These are phyloP conservation scores for Rhyacophila brunnea DNA, from an alignment of 1,140 invertebrate genomes.

Conservation along the genomic window DNA sequence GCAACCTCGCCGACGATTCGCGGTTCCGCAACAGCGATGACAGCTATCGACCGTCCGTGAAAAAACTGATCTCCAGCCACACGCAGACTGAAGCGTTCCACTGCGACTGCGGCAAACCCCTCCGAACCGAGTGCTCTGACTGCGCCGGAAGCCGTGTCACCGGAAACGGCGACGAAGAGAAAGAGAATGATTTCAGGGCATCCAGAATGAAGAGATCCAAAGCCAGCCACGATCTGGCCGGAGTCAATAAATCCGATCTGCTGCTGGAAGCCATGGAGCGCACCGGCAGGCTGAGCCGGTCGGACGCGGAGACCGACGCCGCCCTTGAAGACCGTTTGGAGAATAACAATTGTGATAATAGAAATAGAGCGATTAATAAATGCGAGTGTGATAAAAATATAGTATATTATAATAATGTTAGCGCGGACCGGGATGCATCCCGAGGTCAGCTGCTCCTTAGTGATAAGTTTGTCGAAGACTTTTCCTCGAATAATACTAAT, in stretches of 20 bases:
- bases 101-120: slow-evolving; percentile 43
- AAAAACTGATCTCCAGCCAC: slow-evolving; percentile 43
- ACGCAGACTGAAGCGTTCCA: slow-evolving; percentile 49
- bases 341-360: slow-evolving; percentile 42
- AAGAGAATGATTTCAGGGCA: background rate
- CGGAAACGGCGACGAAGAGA: background rate
- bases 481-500: background rate
- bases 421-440: slow-evolving; percentile 21
- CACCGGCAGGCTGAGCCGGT: slow-evolving; percentile 5
- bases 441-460: slow-evolving; percentile 13
- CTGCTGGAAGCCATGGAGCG: slow-evolving; percentile 30
- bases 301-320: background rate
- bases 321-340: too few species aligned
- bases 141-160: slow-evolving; percentile 36
- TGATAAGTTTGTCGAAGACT: slow-evolving; percentile 12
- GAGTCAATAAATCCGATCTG: slow-evolving; percentile 23
- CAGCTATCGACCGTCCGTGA: slow-evolving; percentile 40
- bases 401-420: slow-evolving; percentile 27
- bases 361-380: slow-evolving; percentile 41
- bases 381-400: slow-evolving; percentile 43
- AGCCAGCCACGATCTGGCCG: slow-evolving; percentile 44
- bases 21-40: slow-evolving; percentile 29
- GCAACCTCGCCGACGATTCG: slow-evolving; percentile 28
- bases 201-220: slow-evolving; percentile 39
- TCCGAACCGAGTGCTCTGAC: slow-evolving; percentile 40